Evolutionary conservation across 2,888 invertebrate species (phyloP).

Genomic region (Drosophila yooni): DNA sequence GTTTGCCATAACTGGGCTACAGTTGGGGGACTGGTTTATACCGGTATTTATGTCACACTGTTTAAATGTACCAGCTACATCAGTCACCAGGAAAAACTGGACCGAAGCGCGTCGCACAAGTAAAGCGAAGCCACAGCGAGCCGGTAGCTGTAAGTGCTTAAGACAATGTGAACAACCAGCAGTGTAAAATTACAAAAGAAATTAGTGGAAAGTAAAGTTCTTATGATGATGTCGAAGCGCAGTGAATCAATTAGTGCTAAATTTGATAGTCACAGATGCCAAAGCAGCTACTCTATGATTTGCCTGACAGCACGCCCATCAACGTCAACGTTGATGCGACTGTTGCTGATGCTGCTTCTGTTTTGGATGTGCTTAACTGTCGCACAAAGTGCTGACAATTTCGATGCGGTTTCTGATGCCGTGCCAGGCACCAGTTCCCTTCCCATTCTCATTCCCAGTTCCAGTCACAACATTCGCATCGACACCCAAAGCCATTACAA

Average conservation of each 20-base stretch:
- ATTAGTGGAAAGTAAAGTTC: conserved; percentile 4
- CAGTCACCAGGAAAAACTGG: conserved; percentile 59
- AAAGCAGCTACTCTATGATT: conserved; percentile 5
- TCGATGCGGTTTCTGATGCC: conserved; percentile 25
- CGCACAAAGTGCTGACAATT: conserved; percentile 48
- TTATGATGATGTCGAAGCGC: conserved; percentile 18
- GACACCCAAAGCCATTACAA: conserved; percentile 20
- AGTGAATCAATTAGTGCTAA: conserved; percentile 44
- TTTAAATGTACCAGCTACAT: conserved; percentile 52
- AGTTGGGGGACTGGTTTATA: conserved; percentile 8
- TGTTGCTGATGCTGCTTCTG: conserved; percentile 38
- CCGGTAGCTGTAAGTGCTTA: conserved; percentile 4
- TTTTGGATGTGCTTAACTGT: conserved; percentile 42
- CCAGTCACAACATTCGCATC: conserved; percentile 9
- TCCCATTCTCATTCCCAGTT: not conserved
- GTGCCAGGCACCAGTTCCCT: conserved; percentile 10
- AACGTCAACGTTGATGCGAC: conserved; percentile 23
- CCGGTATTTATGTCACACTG: conserved; percentile 64
- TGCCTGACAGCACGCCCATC: conserved; percentile 30
- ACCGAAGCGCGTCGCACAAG: conserved; percentile 42
- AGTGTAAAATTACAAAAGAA: not conserved
- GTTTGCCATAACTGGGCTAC: conserved; percentile 5
- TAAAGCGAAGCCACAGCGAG: conserved; percentile 17
- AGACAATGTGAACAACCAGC: conserved; percentile 32
- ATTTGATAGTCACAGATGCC: not conserved